Evolutionary conservation across 2,888 invertebrate genomes (phyloP), one percentile per base, ranked within the genome.

Genomic region (Ichneumoninae sp.): DNA sequence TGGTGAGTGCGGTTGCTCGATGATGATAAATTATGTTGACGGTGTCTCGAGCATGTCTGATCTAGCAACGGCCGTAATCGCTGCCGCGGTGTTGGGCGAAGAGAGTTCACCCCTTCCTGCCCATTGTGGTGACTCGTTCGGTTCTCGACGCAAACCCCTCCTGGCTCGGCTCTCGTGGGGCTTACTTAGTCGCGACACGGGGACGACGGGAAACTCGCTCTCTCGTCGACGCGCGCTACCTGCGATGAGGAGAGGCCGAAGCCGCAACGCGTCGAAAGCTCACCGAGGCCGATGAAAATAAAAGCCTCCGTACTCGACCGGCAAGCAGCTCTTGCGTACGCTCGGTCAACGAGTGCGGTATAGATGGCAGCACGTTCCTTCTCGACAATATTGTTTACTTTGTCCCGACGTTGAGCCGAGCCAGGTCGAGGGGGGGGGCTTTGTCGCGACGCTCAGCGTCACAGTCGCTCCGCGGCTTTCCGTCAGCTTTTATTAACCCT

Each of bases 301-400:
- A 71, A 52, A 84, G 77, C 68, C 74, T 66, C 54, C 57, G 19
- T 44, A 57, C 74, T 77, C 54, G 62, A 80, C 77, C 54, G 74
- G 65, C 80, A 81, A 72, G 50, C 71, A 62, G 72, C 80, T 50
- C 69, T 80, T 83, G 72, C 69, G 50, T 62, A 84, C 69, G 50
- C 74, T 84, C 80, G 78, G 84, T 78, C 84, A 84, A 81, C 47
- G 81, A 52, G 77, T 77, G 52, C 50, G n/a, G 36, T 74, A 54
- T 81, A 72, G 72, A 76, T 76, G 72, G 69, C 80, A 69, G 69
- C 78, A 81, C 69, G 19, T 10, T 30, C 72, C 71, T 19, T 22
- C 13, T 3, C 19, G 52, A 26, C 76, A 71, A 74, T 81, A 74
- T 33, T 72, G 69, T 47, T 65, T 33, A 74, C 70, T 80, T 72